Evolutionary conservation across 2,113 vertebrate species (phyloP).

Genomic region (Leuciscus idus): DNA sequence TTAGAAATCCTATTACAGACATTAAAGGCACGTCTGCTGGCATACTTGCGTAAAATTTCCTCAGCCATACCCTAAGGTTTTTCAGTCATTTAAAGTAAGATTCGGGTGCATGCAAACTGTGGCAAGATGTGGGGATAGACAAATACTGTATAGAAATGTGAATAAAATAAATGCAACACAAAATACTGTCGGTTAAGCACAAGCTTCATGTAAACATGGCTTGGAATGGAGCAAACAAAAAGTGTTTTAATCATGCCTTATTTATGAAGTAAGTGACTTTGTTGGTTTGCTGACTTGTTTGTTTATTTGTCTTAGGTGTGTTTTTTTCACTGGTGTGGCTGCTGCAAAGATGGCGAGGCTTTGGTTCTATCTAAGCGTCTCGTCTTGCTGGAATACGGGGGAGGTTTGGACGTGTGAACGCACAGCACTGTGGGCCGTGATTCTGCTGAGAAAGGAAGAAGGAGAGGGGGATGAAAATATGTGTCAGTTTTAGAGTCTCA

Average conservation of each 20-base stretch:
- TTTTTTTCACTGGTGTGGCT: conserved; percentile 17
- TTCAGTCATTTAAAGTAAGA: conserved; percentile 22
- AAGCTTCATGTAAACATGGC: background rate
- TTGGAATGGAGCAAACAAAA: background rate
- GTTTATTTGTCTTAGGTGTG: conserved; percentile 30
- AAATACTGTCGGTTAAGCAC: background rate
- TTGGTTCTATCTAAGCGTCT: conserved; percentile 23
- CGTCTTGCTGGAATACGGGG: conserved; percentile 39
- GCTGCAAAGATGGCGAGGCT: conserved; percentile 17
- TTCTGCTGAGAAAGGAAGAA: conserved; percentile 42
- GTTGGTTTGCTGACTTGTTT: conserved; percentile 22
- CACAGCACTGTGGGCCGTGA: conserved; percentile 28
- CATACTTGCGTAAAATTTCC: conserved; percentile 3
- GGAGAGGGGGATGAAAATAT: conserved; percentile 38
- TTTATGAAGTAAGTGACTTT: background rate
- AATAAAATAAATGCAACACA: background rate
- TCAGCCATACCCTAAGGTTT: background rate
- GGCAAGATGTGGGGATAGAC: background rate
- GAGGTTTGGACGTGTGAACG: conserved; percentile 44
- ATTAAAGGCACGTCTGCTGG: conserved; percentile 25
- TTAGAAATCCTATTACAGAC: conserved; percentile 39
- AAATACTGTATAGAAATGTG: background rate
- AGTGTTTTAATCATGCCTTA: background rate
- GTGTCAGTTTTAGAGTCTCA: conserved; percentile 44
- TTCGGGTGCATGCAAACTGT: background rate